Evolutionary conservation across 2,888 invertebrate genomes (phyloP).

Genomic region (Protonemura montana): DNA sequence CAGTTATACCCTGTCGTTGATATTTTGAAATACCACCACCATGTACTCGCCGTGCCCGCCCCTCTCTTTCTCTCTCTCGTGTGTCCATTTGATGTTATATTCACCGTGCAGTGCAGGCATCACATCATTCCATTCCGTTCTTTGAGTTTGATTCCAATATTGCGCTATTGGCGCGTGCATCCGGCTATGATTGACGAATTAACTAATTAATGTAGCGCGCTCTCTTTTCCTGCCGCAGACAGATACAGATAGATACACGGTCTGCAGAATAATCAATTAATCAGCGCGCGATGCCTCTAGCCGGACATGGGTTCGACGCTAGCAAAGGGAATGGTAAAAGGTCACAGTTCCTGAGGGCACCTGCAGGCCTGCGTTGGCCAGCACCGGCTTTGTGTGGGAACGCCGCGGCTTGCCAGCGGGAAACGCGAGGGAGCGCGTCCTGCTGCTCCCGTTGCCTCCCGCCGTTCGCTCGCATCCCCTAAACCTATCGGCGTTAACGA

Average conservation of each 20-base stretch:
- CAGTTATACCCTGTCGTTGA: neutral
- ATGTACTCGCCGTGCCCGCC: neutral
- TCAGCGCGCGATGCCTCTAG: slow-evolving; percentile 24
- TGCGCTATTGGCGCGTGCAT: slow-evolving; percentile 23
- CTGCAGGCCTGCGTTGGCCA: slow-evolving; percentile 22
- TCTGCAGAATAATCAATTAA: slow-evolving; percentile 25
- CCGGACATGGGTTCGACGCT: neutral
- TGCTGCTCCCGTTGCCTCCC: neutral
- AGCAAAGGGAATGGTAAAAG: slow-evolving; percentile 27
- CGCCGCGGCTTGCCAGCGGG: slow-evolving; percentile 36
- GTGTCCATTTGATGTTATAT: slow-evolving; percentile 13
- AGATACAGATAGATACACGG: slow-evolving; percentile 15
- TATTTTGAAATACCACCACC: neutral
- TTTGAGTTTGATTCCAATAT: slow-evolving; percentile 17
- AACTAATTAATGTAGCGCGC: slow-evolving; percentile 25
- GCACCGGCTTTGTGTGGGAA: slow-evolving; percentile 22
- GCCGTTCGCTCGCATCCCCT: neutral
- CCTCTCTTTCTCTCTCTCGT: neutral
- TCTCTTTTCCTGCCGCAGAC: slow-evolving; percentile 15
- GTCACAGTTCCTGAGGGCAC: slow-evolving; percentile 37
- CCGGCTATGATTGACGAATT: slow-evolving; percentile 30
- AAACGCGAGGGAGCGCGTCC: neutral
- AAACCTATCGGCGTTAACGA: slow-evolving; percentile 8
- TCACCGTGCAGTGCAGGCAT: neutral
- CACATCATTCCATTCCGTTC: neutral